phyloP scores from a whole-genome alignment of 2,888 invertebrate genomes.

The Linyphia triangularis region DNA sequence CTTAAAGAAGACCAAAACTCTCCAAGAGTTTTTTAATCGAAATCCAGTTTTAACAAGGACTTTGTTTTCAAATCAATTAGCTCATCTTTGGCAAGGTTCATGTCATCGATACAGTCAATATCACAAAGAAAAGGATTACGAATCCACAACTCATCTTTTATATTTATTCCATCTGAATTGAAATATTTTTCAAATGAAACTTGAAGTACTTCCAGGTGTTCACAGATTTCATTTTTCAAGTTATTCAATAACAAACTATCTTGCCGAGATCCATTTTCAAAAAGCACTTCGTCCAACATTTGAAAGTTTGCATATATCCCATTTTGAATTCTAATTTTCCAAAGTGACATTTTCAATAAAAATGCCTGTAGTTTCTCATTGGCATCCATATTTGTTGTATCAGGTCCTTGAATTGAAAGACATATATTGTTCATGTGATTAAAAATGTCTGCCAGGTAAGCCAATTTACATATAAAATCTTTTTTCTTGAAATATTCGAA shows the following conservation, averaged over 20 bases:
- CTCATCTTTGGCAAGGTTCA: slow-evolving; percentile 51
- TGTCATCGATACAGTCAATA: slow-evolving; percentile 60
- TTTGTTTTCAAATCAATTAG: slow-evolving; percentile 53
- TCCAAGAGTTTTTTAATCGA: too few species aligned
- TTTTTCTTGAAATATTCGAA: slow-evolving; percentile 57
- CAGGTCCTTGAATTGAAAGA: slow-evolving; percentile 65
- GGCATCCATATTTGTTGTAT: slow-evolving; percentile 65
- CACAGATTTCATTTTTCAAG: slow-evolving; percentile 48
- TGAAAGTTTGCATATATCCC: slow-evolving; percentile 67
- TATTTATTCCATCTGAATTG: slow-evolving; percentile 46
- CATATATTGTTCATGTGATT: slow-evolving; percentile 60
- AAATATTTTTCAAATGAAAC: too few species aligned
- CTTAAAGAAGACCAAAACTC: too few species aligned
- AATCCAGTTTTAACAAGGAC: slow-evolving; percentile 52
- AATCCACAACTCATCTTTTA: slow-evolving; percentile 58
- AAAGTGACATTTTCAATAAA: slow-evolving; percentile 63
- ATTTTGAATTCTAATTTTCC: slow-evolving; percentile 66
- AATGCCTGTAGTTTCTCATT: slow-evolving; percentile 66
- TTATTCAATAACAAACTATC: slow-evolving; percentile 56
- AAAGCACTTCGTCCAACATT: slow-evolving; percentile 59
- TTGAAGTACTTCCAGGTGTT: too few species aligned
- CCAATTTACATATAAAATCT: slow-evolving; percentile 56
- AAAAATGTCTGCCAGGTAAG: slow-evolving; percentile 62
- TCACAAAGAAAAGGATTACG: slow-evolving; percentile 62
- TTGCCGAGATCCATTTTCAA: slow-evolving; percentile 51